Percentiles rank a stretch among this genome's conserved stretches.
Conservation (phyloP, 2,888 invertebrate genomes). For the Halocaridina rubra region DNA sequence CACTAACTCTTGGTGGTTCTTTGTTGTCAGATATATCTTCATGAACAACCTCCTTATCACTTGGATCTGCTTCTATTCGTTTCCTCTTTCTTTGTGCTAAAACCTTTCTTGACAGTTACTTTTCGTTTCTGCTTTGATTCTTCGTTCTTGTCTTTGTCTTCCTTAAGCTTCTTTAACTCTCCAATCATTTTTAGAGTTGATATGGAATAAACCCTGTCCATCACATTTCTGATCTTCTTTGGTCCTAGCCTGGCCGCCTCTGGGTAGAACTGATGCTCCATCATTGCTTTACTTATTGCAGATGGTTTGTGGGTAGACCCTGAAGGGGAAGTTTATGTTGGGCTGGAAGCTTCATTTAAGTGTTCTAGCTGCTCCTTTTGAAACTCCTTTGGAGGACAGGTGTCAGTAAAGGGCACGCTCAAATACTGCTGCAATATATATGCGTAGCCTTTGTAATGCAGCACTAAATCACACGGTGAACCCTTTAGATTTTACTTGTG, state of each 20-base stretch:
- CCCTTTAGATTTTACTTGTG: neutral
- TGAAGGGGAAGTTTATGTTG: too few relatives aligned
- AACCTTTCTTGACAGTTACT: neutral
- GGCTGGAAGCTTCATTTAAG: neutral
- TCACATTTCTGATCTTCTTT: neutral
- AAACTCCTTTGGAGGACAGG: neutral
- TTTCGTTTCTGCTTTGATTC: neutral
- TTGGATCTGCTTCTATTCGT: neutral
- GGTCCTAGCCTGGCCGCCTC: too few relatives aligned
- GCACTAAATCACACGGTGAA: neutral
- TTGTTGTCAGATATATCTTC: neutral
- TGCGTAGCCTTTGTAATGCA: neutral
- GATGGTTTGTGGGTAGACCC: too few relatives aligned
- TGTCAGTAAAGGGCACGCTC: neutral
- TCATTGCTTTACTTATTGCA: too few relatives aligned
- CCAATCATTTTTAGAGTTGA: neutral
- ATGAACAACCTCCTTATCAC: neutral
- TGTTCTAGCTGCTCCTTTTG: neutral
- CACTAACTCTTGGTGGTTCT: too few relatives aligned
- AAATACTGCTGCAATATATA: neutral
- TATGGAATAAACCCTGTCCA: neutral
- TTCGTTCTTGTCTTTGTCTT: neutral
- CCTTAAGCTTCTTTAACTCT: neutral
- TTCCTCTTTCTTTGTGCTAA: neutral
- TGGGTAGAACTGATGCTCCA: too few relatives aligned